Base-by-base conservation (phyloP, 1,140 invertebrate genomes). In the Plectus sambesii region DNA sequence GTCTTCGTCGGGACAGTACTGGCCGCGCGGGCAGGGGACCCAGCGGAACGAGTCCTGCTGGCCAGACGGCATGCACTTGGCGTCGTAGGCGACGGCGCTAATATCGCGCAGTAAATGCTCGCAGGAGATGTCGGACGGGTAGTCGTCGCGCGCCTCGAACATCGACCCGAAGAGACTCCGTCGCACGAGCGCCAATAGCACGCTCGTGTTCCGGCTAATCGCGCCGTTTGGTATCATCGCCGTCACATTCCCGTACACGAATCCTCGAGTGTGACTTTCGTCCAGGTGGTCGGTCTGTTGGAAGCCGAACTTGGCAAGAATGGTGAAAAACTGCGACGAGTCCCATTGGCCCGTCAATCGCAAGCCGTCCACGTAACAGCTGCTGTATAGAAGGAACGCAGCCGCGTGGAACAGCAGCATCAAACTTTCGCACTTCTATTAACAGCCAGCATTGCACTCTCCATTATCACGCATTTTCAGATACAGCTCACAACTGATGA, bases 181-280 rank as follows among this genome's bases (percentile, higher is more conserved):
- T 88, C 44, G 82, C 80, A 73, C 87, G 90, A 71, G 84, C 88
- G 57, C 86, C 80, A 52, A 87, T 72, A 73, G 92, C 92, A 72
- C 84, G 42, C 90, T 74, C 9, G 90, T 83, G 24, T 86, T 84
- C 42, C 92, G 78, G 12, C 56, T 43, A 15, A 38, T 38, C 25
- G 36, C 25, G 26, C 56, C 76, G 75, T 42, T 76, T 74, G 51
- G 80, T 78, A 46, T 78, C 72, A 72, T 77, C 0, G 83, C 79
- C 20, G 85, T 88, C 23, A 93, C 79, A 72, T 93, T 93, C 15
- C 88, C 89, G 70, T 87, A 93, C 59, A 93, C 88, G 69, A 87
- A 93, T 24, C 90, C 89, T 72, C 82, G 81, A 49, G 85, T 87
- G 53, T 83, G 80, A 55, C 79, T 79, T 60, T 80, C 75, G 56